A percentile compares a stretch with the other conserved stretches of the same genome.
Conservation (phyloP, 1,140 invertebrate genomes). For the Leptopilina clavipes region DNA sequence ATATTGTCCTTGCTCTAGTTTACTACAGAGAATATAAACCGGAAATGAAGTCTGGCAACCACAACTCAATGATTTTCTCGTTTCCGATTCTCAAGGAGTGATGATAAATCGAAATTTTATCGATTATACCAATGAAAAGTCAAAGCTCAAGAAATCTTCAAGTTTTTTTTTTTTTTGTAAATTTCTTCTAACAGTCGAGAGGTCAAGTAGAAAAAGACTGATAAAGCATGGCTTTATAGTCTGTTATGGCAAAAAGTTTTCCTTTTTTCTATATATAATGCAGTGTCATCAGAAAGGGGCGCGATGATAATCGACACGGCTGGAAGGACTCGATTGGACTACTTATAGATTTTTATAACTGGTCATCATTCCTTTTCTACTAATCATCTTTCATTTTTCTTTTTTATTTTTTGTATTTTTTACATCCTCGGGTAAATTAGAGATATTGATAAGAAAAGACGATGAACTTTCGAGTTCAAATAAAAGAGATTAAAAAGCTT, state of each 20-base stretch:
- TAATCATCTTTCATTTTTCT: neutral
- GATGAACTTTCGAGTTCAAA: conserved; percentile 9
- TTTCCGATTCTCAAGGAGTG: neutral
- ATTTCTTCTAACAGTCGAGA: neutral
- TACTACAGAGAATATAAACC: neutral
- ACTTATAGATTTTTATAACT: neutral
- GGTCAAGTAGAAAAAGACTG: conserved; percentile 6
- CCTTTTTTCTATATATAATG: neutral
- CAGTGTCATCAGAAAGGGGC: conserved; percentile 13
- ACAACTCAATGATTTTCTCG: neutral
- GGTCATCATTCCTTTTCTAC: neutral
- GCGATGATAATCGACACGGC: conserved; percentile 1
- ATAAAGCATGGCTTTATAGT: neutral
- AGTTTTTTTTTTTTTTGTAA: neutral
- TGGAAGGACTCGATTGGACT: neutral
- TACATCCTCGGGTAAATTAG: neutral
- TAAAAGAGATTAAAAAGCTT: neutral
- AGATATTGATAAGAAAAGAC: conserved; percentile 6
- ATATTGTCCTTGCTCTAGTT: neutral
- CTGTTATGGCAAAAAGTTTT: conserved; percentile 2
- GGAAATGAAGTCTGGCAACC: neutral
- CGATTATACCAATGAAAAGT: neutral
- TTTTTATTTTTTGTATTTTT: too few species aligned
- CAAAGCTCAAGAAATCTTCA: neutral
- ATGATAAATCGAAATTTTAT: neutral